Evolutionary conservation across 2,797 vertebrate species (phyloP), one percentile per base, ranked within the genome.

Genomic region (Onychomys leucogaster): DNA sequence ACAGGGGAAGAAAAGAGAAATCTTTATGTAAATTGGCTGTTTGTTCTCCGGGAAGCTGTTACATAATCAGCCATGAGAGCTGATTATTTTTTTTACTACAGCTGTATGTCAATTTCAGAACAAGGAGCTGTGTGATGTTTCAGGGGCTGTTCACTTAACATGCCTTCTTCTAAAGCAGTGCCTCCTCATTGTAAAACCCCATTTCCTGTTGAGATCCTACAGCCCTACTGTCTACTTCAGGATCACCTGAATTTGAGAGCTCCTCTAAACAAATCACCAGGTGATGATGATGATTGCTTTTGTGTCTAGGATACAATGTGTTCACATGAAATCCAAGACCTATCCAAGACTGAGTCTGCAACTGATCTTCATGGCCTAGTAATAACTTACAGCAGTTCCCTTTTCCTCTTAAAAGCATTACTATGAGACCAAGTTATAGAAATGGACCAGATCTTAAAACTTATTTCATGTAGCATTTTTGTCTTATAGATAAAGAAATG

Each of bases 271-370:
- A 75, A 95, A 75, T 82, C 82, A 97, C 90, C 65, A 96, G 61
- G 57, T 92, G 78, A 97, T 89, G 81, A 94, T 73, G 49, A 87
- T 96, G 95, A 94, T 37, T 83, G 76, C 89, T 96, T 96, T 95
- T 41, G 32, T 17, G 84, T 91, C 57, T 55, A 77, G 37, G 88
- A 75, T 19, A 84, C 41, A 90, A 82, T 94, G 55, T 80, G 6
- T 87, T 91, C 75, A 85, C n/a, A 81, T 3, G 55, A 94, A 95
- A 94, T 67, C 25, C 34, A 83, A 89, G 59, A 76, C 77, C 91
- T 83, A 81, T 86, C 46, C 76, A 94, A 87, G 76, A 77, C 29
- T 59, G 10, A 93, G 92, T 94, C 61, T 67, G n/a, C 14, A 65
- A 85, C 67, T 88, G 23, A 95, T 82, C 3, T 21, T 73, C 57